Evolutionary conservation across 1,140 invertebrate species (phyloP), one percentile per base, ranked within the genome.

Genomic region (Aricia agestis): DNA sequence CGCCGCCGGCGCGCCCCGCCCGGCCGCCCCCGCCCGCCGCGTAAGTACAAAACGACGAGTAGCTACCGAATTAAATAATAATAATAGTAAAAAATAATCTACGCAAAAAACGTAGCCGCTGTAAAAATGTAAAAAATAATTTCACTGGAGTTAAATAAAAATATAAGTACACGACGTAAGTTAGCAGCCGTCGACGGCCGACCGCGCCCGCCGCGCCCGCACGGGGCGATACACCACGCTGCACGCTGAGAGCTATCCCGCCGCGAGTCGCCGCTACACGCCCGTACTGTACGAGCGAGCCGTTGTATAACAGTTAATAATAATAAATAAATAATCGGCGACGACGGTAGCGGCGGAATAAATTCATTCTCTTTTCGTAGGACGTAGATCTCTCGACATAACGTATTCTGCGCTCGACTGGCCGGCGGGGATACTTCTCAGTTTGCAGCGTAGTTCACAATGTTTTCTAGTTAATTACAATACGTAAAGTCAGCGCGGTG

Each of bases 81-180:
- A 79, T 69, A 63, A 58, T 41, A 72, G 59, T 76, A 76, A 77
- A 77, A 70, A 74, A 74, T 70, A 74, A 80, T 68, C 73, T 79
- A 79, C 74, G 76, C 74, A 76, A 79, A 74, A 77, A 72, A 66
- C 72, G 75, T 79, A 82, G 73, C 57, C 66, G 69, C 67, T 61
- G 68, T 70, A 72, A 72, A 66, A 70, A 67, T 67, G 25, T 74
- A 74, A 75, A 76, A 69, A 77, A 77, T 66, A 74, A 76, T 78
- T 78, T 84, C 85, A 87, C 87, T 87, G 85, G 85, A 82, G 82
- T 81, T 79, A 74, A 76, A 76, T 52, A 52, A 72, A 78, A 76
- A 79, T 76, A 83, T 89, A 90, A 90, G 86, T 90, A 90, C 87
- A 71, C 76, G 72, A 52, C 76, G 81, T 88, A 88, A 88, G 84